These are phyloP conservation scores for Cylloceria caligata DNA, from an alignment of 2,888 invertebrate genomes.

Conservation along the genomic window DNA sequence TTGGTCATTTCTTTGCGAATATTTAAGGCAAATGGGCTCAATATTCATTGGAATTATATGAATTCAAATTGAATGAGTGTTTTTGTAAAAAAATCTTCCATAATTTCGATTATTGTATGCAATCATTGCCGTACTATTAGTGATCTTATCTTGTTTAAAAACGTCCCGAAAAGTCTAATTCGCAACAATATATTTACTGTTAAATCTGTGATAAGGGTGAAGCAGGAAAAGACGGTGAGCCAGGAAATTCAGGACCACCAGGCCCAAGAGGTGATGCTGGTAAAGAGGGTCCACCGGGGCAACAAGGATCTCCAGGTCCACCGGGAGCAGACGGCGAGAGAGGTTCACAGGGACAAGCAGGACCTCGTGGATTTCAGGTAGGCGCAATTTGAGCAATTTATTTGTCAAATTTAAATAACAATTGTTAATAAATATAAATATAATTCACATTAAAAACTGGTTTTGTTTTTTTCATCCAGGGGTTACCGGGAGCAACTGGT, in stretches of 20 bases:
- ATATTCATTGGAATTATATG: neutral
- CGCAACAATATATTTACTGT: conserved; percentile 15
- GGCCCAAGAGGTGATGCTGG: conserved; percentile 83
- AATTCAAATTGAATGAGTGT: too few species aligned
- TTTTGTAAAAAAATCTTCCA: too few species aligned
- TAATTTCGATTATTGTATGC: too few species aligned
- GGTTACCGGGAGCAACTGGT: conserved; percentile 83
- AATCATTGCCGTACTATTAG: too few species aligned
- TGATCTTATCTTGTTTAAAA: too few species aligned
- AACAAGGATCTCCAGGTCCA: conserved; percentile 89
- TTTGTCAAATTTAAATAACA: too few species aligned
- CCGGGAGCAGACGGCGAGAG: conserved; percentile 91
- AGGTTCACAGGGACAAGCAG: conserved; percentile 91
- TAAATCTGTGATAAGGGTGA: conserved; percentile 87
- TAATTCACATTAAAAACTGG: neutral
- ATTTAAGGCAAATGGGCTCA: neutral
- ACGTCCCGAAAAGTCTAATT: too few species aligned
- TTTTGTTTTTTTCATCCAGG: conserved; percentile 29
- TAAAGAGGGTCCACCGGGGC: conserved; percentile 87
- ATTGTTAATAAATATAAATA: too few species aligned
- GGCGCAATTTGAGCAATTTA: neutral
- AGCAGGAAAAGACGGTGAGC: conserved; percentile 92
- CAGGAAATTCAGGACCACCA: conserved; percentile 90
- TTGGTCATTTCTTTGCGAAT: conserved; percentile 27
- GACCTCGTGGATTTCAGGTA: conserved; percentile 93